Conservation (phyloP, 2,888 invertebrate species). For the Antheraea yamamai region DNA sequence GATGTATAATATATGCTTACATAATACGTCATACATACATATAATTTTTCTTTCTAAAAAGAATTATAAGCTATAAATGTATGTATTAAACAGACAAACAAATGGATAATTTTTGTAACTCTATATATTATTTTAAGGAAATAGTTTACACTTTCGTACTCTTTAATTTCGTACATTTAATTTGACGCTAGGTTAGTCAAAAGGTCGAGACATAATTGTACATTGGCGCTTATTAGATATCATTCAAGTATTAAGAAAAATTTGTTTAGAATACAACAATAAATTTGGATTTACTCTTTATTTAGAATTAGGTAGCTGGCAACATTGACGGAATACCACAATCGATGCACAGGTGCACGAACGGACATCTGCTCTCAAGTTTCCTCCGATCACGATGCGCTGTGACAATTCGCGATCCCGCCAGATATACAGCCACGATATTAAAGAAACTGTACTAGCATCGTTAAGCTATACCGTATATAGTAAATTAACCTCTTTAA, state of each 20-base stretch:
- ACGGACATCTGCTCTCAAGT: conserved; percentile 59
- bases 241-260: too few relatives aligned
- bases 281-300: not conserved
- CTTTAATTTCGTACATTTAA: too few relatives aligned
- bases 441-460: conserved; percentile 10
- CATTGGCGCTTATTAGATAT: too few relatives aligned
- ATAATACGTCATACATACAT: not conserved
- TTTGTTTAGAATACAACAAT: not conserved
- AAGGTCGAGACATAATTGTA: too few relatives aligned
- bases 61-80: not conserved
- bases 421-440: conserved; percentile 26
- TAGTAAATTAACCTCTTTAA: conserved; percentile 3
- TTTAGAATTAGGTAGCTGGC: not conserved
- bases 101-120: too few relatives aligned
- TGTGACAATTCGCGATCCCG: conserved; percentile 46
- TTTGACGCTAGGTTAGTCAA: too few relatives aligned
- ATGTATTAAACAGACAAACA: too few relatives aligned
- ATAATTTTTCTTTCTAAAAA: not conserved
- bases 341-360: conserved; percentile 68
- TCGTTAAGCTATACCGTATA: conserved; percentile 6
- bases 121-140: too few relatives aligned
- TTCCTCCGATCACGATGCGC: conserved; percentile 22
- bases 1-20: not conserved
- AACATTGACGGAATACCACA: conserved; percentile 31
- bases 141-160: too few relatives aligned